Base-by-base conservation (phyloP, 1,140 invertebrate genomes). In the Homarus americanus region DNA sequence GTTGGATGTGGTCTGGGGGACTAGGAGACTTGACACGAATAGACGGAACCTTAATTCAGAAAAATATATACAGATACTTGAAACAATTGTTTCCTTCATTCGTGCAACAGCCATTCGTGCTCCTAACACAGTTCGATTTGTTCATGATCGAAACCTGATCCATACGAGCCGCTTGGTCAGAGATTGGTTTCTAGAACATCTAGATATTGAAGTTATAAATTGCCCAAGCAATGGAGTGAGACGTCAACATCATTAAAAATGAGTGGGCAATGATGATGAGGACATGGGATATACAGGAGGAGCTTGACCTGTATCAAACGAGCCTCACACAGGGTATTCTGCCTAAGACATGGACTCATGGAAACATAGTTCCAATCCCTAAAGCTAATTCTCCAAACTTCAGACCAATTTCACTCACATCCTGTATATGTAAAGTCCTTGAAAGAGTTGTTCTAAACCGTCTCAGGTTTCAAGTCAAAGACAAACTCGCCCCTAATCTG, bases 1-100 rank as follows among this genome's bases (percentile, higher is more conserved):
- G 76, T 78, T 78, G 76, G 76, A 78, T 17, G 76, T 36, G 76
- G 76, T 78, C 76, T 24, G 36, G 76, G 36, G 76, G 34, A 78
- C 76, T 78, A 78, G 36, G 36, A 78, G 34, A 78, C 76, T 78
- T 40, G 1, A 78, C 76, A 78, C 76, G 76, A 41, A 78, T 40
- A 38, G n/a, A 24, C n/a, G n/a, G n/a, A n/a, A n/a, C n/a, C 36
- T 78, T 78, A 78, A 78, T 78, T 40, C 34, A 40, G 36, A 40
- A 2, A 78, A 40, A 78, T 78, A 78, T 78, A 40, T 78, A n/a
- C n/a, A n/a, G n/a, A n/a, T n/a, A n/a, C n/a, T n/a, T n/a, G n/a
- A n/a, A n/a, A n/a, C n/a, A 78, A 38, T 78, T 40, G 4, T 38
- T 4, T 4, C 34, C 32, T 40, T 4, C 15, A 78, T 78, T 78